These are phyloP conservation scores for Athalia rosae DNA, from an alignment of 2,888 invertebrate species.

Conservation along the genomic window DNA sequence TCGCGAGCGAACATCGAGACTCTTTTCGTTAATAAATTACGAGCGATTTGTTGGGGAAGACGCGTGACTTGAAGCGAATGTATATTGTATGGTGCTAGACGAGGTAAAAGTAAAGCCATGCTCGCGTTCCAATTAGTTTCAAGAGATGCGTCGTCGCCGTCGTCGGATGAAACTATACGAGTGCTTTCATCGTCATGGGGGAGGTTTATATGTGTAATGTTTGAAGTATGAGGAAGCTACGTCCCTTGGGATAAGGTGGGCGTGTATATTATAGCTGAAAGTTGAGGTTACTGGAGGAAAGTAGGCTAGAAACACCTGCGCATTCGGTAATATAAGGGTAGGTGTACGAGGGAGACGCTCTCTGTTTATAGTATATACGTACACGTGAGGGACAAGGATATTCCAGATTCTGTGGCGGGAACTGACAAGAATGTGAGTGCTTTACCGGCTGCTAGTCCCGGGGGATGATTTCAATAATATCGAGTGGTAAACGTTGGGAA, in stretches of 20 bases:
- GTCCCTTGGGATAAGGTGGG: no score
- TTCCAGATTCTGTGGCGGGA: slow-evolving; percentile 17
- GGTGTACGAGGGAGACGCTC: not conserved
- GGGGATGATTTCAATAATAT: slow-evolving; percentile 34
- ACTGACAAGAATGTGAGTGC: slow-evolving; percentile 7
- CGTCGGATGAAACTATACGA: not conserved
- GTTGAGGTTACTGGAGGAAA: slow-evolving; percentile 1
- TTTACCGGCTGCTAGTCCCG: slow-evolving; percentile 5
- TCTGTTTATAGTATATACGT: not conserved
- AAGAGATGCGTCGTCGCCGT: slow-evolving; percentile 24
- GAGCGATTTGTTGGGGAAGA: no score
- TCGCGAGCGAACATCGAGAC: no score
- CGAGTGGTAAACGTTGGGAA: slow-evolving; percentile 24
- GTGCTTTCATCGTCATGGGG: not conserved
- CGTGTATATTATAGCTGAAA: no score
- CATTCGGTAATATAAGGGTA: not conserved
- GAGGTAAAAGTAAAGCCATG: not conserved
- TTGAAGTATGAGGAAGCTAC: no score
- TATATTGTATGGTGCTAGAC: no score
- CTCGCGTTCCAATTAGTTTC: slow-evolving; percentile 32
- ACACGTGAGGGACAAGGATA: slow-evolving; percentile 14
- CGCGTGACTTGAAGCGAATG: no score
- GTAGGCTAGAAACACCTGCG: slow-evolving; percentile 15
- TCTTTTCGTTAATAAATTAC: no score
- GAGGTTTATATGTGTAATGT: no score